Percentiles rank a stretch among this genome's conserved stretches.
These are phyloP conservation scores for Cepaea hortensis DNA, from an alignment of 2,888 invertebrate genomes.

Conservation along the genomic window DNA sequence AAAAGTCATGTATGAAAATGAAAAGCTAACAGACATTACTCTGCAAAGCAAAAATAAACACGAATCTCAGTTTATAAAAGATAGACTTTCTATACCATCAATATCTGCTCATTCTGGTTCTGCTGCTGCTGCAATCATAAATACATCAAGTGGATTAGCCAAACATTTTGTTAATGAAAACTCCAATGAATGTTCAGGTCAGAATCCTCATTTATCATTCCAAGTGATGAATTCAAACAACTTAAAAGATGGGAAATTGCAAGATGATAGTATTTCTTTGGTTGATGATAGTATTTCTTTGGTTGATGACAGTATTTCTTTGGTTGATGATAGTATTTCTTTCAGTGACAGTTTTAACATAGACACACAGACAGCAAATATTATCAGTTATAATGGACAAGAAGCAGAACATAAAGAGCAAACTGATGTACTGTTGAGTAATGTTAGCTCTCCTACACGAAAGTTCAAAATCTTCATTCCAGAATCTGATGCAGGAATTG, in stretches of 20 bases:
- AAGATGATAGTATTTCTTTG: conserved; percentile 51
- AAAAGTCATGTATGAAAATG: background rate
- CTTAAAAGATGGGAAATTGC: background rate
- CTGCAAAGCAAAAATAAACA: background rate
- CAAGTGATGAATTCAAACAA: background rate
- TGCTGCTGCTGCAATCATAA: background rate
- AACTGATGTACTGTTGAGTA: background rate
- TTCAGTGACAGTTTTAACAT: conserved; percentile 67
- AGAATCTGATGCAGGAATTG: background rate
- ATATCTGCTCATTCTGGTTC: background rate
- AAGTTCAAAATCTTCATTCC: background rate
- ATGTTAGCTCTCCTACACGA: background rate
- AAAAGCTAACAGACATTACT: background rate
- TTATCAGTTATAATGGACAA: conserved; percentile 46
- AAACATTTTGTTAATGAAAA: too few species aligned
- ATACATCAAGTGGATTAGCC: background rate
- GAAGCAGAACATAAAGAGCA: background rate
- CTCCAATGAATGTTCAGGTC: background rate
- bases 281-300: conserved; percentile 59
- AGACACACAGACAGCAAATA: conserved; percentile 63
- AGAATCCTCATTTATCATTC: background rate
- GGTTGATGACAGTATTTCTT: conserved; percentile 45
- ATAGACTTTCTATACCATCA: background rate
- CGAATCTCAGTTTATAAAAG: background rate
- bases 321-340: conserved; percentile 60